Conservation (phyloP, 2,113 vertebrate species). For the Gasterosteus nipponicus region DNA sequence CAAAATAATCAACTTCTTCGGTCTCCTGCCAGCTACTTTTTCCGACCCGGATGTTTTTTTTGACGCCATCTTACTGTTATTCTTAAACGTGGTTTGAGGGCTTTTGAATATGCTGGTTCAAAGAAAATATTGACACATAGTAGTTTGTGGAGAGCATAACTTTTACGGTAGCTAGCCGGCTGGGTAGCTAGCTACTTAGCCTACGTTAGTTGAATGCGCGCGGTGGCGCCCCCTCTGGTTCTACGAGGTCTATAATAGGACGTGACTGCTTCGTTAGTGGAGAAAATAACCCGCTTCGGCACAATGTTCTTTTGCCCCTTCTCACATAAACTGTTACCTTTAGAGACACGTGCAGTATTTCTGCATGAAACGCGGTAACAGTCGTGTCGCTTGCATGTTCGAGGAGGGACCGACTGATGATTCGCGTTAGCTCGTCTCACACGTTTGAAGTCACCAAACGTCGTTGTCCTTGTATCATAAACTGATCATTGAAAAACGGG, state of each 20-base stretch:
- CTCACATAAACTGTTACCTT: neutral
- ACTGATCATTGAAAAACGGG: neutral
- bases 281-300: neutral
- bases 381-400: too few relatives aligned
- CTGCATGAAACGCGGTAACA: neutral
- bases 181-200: slow-evolving; percentile 22
- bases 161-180: slow-evolving; percentile 36
- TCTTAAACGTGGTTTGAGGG: slow-evolving; percentile 1
- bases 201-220: slow-evolving; percentile 3
- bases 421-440: neutral
- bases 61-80: slow-evolving; percentile 53
- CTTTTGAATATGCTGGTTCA: neutral
- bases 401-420: neutral
- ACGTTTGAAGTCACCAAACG: neutral
- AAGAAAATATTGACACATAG: neutral
- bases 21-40: slow-evolving; percentile 26
- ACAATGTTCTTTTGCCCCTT: neutral
- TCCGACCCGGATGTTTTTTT: slow-evolving; percentile 52
- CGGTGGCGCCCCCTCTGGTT: slow-evolving; percentile 62
- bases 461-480: neutral
- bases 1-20: slow-evolving; percentile 20
- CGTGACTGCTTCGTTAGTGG: neutral
- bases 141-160: slow-evolving; percentile 32
- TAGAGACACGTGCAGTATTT: neutral
- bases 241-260: neutral